Base-by-base conservation (phyloP, 2,113 vertebrate species). In the Indri indri region DNA sequence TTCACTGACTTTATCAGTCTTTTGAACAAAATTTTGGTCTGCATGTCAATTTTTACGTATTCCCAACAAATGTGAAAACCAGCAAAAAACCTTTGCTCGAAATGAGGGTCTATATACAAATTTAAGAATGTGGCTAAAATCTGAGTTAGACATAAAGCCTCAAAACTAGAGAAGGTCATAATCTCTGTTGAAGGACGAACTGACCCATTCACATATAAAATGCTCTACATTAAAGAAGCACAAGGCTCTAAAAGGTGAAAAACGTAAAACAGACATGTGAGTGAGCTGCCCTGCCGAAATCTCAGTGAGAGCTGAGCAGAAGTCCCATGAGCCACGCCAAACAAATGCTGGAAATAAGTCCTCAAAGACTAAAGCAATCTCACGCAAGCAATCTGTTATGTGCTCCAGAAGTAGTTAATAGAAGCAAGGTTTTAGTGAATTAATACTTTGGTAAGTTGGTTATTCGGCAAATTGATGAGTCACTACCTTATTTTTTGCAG, bases 1-100 rank as follows among this genome's bases (percentile, higher is more conserved):
- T 88, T 40, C 74, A 76, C 63, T 70, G 82, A 42, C n/a, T 80
- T 91, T 42, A 71, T 88, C 63, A 25, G 92, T 54, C 74, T 90
- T 88, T 87, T 54, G 68, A 94, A 79, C 22, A 77, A 86, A 88
- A 40, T 65, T 80, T 82, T 80, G 93, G 47, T 70, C 90, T 66
- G 14, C 40, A 73, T 47, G 65, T 88, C 84, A 66, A 42, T 65
- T 93, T 83, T 6, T 57, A 57, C 54, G 22, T 57, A 61, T 25
- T 27, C 47, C 30, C 3, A 76, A 86, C 10, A 63, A 63, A 88
- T 37, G 59, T 40, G 17, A 57, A 83, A 94, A 66, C 23, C 18
- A 45, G 42, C 23, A 80, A 92, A 86, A 87, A 8, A n/a, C 47
- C 40, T 82, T 84, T 54, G 34, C 16, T 37, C 57, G 83, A 84